These are phyloP conservation scores for Cephus nigrinus DNA, from an alignment of 2,888 invertebrate species.

Conservation along the genomic window DNA sequence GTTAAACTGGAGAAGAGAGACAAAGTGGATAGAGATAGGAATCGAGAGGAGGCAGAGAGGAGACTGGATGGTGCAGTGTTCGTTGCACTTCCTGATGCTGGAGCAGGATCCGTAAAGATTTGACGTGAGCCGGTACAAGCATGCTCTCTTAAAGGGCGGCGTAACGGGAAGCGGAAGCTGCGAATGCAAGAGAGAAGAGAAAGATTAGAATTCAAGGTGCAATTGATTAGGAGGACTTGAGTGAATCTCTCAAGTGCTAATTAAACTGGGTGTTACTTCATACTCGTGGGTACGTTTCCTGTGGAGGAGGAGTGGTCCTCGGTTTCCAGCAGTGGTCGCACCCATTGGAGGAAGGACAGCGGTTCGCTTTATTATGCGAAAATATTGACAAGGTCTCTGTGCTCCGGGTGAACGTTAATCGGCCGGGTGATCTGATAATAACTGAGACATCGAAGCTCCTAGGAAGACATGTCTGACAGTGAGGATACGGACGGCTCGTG, in stretches of 20 bases:
- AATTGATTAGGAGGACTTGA: too few species aligned
- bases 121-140: slow-evolving; percentile 26
- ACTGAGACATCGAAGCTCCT: slow-evolving; percentile 8
- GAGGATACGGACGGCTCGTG: slow-evolving; percentile 67
- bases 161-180: slow-evolving; percentile 36
- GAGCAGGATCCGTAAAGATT: slow-evolving; percentile 25
- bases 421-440: too few species aligned
- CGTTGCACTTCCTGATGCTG: slow-evolving; percentile 22
- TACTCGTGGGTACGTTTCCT: too few species aligned
- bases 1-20: too few species aligned
- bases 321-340: slow-evolving; percentile 9
- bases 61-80: slow-evolving; percentile 7
- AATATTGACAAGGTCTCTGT: too few species aligned
- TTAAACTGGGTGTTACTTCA: too few species aligned
- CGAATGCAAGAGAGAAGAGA: slow-evolving; percentile 31
- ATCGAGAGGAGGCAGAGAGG: slow-evolving; percentile 21
- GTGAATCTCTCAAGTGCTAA: too few species aligned
- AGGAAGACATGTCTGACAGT: slow-evolving; percentile 67
- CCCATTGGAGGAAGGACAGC: slow-evolving; percentile 13
- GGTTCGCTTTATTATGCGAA: neutral
- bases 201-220: too few species aligned
- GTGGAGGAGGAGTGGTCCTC: slow-evolving; percentile 1
- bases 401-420: too few species aligned
- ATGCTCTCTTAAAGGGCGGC: slow-evolving; percentile 20
- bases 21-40: neutral